These are phyloP conservation scores for Mus caroli DNA, from an alignment of 2,797 vertebrate genomes.

Conservation along the genomic window DNA sequence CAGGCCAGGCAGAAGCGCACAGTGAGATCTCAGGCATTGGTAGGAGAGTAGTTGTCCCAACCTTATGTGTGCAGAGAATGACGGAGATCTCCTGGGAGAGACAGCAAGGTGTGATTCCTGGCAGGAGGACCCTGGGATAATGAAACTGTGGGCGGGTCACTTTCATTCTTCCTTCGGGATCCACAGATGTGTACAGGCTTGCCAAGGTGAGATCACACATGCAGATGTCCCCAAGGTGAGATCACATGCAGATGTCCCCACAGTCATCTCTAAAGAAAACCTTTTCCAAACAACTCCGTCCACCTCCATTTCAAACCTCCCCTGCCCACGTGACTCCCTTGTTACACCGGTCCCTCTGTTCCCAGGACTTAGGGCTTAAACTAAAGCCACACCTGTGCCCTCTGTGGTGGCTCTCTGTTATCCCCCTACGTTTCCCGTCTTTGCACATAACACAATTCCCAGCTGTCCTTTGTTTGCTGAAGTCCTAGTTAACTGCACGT, in stretches of 20 bases:
- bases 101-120: not conserved
- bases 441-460: not conserved
- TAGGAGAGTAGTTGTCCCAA: not conserved
- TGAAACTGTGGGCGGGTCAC: accelerated
- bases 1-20: not conserved
- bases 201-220: not conserved
- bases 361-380: too few species aligned
- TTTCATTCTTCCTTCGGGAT: not conserved
- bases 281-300: not conserved
- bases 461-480: not conserved
- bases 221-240: not conserved
- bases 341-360: not conserved
- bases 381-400: too few species aligned
- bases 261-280: not conserved
- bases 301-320: not conserved
- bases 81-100: too few species aligned
- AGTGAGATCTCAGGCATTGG: too few species aligned
- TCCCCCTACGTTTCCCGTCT: not conserved
- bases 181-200: accelerated
- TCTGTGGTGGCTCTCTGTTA: too few species aligned
- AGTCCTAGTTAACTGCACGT: not conserved
- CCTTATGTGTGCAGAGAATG: not conserved
- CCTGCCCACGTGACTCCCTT: too few species aligned
- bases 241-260: not conserved
- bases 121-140: not conserved